These are phyloP conservation scores for Drosophila yooni DNA, from an alignment of 2,888 invertebrate species.

Conservation along the genomic window DNA sequence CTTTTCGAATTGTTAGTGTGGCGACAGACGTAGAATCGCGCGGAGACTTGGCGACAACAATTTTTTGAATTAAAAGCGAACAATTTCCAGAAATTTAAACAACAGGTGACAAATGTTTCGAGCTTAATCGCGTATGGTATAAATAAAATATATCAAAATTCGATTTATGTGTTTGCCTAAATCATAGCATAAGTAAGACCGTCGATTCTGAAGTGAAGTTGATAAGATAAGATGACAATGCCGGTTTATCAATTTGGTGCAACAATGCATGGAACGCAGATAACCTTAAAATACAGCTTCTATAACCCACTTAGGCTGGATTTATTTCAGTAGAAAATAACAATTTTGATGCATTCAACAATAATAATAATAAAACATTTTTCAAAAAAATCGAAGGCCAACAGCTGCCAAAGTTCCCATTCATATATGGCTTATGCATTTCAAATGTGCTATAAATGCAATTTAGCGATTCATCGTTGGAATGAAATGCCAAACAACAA, in stretches of 20 bases:
- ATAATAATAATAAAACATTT: slow-evolving; percentile 31
- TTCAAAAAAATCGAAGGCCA: slow-evolving; percentile 38
- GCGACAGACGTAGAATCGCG: slow-evolving; percentile 44
- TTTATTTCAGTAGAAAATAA: not conserved
- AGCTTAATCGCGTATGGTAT: not conserved
- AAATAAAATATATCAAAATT: not conserved
- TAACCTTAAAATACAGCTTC: not conserved
- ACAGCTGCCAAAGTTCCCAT: slow-evolving; percentile 50
- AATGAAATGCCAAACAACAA: not conserved
- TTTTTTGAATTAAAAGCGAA: slow-evolving; percentile 4
- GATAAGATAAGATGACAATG: slow-evolving; percentile 36
- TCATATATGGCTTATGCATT: slow-evolving; percentile 34
- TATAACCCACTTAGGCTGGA: not conserved
- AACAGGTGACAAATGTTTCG: not conserved
- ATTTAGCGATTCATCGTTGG: not conserved
- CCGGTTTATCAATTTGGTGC: slow-evolving; percentile 25
- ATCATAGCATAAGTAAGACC: not conserved
- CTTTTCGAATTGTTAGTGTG: slow-evolving; percentile 50
- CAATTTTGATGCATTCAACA: too few species aligned
- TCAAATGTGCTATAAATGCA: slow-evolving; percentile 29
- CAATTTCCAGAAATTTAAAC: slow-evolving; percentile 9
- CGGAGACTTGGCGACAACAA: slow-evolving; percentile 27
- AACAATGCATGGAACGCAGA: not conserved
- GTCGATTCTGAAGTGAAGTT: not conserved
- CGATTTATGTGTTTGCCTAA: not conserved